These are phyloP conservation scores for Eilema depressum DNA, from an alignment of 2,888 invertebrate species.

Conservation along the genomic window DNA sequence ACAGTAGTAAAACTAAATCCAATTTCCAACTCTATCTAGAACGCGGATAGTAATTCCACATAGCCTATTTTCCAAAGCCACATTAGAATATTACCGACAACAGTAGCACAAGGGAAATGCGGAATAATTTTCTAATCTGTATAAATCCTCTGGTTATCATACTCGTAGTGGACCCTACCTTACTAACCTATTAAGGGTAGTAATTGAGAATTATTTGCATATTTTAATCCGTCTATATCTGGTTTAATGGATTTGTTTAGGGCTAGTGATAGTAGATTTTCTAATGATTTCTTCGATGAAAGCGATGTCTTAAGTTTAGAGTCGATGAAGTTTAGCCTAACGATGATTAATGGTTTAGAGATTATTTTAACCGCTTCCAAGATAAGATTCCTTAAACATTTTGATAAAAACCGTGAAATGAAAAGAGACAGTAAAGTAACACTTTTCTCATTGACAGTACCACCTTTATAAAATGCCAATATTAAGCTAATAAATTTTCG, in stretches of 20 bases:
- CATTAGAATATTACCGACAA: constrained; percentile 43
- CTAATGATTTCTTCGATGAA: constrained; percentile 1
- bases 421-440: no score
- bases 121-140: constrained; percentile 57
- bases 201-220: constrained; percentile 59
- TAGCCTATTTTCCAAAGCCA: constrained; percentile 33
- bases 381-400: not conserved
- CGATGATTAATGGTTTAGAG: not conserved
- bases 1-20: constrained; percentile 11
- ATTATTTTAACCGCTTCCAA: not conserved
- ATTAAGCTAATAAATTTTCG: no score
- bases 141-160: constrained; percentile 35
- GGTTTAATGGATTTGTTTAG: constrained; percentile 16
- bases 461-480: no score
- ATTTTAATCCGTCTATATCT: constrained; percentile 40
- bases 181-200: constrained; percentile 45
- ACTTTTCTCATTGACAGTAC: no score
- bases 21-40: constrained; percentile 34
- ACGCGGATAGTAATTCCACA: constrained; percentile 31
- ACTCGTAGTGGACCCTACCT: constrained; percentile 37
- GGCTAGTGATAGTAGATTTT: constrained; percentile 4
- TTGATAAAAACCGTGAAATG: no score
- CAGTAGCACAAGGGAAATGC: constrained; percentile 46
- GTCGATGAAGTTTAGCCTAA: not conserved
- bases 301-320: not conserved